Percentiles rank a stretch among this genome's conserved stretches.
phyloP scores from a whole-genome alignment of 2,888 invertebrate genomes.

The Seira ritae region DNA sequence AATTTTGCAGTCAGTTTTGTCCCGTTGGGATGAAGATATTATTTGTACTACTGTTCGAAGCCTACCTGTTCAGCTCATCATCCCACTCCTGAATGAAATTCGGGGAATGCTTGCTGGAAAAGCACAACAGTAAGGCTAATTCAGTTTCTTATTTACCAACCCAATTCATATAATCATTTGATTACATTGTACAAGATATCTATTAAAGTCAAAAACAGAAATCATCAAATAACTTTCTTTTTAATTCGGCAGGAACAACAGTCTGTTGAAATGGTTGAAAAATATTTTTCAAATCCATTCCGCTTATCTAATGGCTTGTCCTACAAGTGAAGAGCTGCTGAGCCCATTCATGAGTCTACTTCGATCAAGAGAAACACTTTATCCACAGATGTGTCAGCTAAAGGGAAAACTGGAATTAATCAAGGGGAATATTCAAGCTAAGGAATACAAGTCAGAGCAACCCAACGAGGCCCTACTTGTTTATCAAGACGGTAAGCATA shows the following conservation, averaged over 20 bases:
- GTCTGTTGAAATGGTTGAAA: constrained; percentile 80
- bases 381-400: constrained; percentile 79
- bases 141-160: constrained; percentile 6
- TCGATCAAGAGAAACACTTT: constrained; percentile 78
- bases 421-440: constrained; percentile 78
- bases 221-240: too few relatives aligned
- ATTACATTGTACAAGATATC: neutral
- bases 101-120: constrained; percentile 82
- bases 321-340: constrained; percentile 79
- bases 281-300: constrained; percentile 80
- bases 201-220: too few relatives aligned
- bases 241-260: constrained; percentile 79
- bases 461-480: constrained; percentile 77
- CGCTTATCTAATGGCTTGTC: constrained; percentile 81
- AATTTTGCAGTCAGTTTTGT: constrained; percentile 85
- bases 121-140: constrained; percentile 81
- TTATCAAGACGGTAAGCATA: constrained; percentile 78
- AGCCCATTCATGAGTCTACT: constrained; percentile 80
- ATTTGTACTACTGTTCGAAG: constrained; percentile 85
- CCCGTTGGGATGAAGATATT: constrained; percentile 81
- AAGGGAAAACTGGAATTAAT: constrained; percentile 81
- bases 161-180: constrained; percentile 31
- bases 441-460: constrained; percentile 76
- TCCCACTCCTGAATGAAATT: constrained; percentile 85
- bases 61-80: constrained; percentile 86